These are phyloP conservation scores for Lamprotornis superbus DNA, from an alignment of 2,113 vertebrate genomes.

Conservation along the genomic window DNA sequence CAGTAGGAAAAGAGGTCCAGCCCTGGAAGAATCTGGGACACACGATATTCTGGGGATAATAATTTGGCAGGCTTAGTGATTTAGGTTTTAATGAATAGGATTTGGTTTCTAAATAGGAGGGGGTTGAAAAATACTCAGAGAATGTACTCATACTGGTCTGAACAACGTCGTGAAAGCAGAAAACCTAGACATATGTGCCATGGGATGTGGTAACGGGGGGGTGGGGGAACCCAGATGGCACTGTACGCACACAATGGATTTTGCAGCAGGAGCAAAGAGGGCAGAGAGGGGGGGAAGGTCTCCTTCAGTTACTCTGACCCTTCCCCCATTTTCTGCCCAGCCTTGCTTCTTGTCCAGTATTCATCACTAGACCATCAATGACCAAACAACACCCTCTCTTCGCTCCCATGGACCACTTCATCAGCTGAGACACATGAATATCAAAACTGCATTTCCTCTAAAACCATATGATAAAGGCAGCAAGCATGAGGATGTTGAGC, in stretches of 20 bases:
- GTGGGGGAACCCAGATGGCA: conserved; percentile 14
- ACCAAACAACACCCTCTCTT: neutral
- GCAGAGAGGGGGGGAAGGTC: no score
- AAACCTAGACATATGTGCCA: conserved; percentile 23
- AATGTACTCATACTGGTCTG: neutral
- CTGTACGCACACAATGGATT: neutral
- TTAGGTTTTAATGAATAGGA: conserved; percentile 60
- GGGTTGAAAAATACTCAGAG: neutral
- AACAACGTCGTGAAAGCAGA: neutral
- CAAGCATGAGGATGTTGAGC: neutral
- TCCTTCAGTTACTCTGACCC: neutral
- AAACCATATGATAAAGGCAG: neutral
- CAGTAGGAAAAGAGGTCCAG: conserved; percentile 22
- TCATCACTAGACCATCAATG: neutral
- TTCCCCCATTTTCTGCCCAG: neutral
- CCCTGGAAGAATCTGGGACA: conserved; percentile 56
- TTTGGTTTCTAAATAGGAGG: conserved; percentile 46
- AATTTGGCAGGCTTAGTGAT: conserved; percentile 63
- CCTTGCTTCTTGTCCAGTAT: neutral
- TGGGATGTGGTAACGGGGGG: neutral
- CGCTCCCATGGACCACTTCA: neutral
- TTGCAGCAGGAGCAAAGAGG: neutral
- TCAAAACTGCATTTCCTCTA: neutral
- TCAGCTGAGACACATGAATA: neutral
- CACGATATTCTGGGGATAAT: conserved; percentile 48